Conservation (phyloP, 37 sponge, comb jelly and placozoan species). For the Mnemiopsis leidyi region DNA sequence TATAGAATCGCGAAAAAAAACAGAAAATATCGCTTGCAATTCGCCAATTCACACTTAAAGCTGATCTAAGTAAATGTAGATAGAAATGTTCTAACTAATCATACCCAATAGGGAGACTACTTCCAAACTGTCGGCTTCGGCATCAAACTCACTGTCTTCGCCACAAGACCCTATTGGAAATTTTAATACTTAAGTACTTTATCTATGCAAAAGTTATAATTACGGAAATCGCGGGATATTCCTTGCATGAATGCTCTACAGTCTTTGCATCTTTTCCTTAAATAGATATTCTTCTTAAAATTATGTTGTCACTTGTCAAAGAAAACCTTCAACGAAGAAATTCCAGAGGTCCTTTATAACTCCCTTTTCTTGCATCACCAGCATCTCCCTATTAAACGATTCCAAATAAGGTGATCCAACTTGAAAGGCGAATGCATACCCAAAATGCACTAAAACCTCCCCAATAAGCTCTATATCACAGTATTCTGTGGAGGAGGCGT, state of each 20-base stretch:
- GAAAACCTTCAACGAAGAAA: neutral
- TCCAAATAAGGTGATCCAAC: neutral
- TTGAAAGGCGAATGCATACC: slow-evolving; percentile 1
- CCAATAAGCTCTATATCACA: slow-evolving; percentile 18
- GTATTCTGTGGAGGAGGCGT: neutral
- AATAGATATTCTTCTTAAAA: no score
- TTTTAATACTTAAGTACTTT: neutral
- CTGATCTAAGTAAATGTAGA: no score
- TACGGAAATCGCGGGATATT: no score
- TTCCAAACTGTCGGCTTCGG: neutral
- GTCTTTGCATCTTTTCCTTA: no score
- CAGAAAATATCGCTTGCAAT: no score
- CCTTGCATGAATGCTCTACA: no score
- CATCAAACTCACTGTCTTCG: slow-evolving; percentile 24
- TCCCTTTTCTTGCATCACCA: slow-evolving; percentile 11
- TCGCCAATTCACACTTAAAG: no score
- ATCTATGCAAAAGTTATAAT: neutral
- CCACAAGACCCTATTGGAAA: neutral
- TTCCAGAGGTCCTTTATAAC: neutral
- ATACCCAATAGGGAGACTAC: neutral
- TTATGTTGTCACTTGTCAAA: no score
- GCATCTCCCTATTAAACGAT: slow-evolving; percentile 23
- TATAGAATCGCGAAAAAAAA: no score
- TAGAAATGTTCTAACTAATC: neutral
- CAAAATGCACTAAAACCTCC: neutral